Base-by-base conservation (phyloP, 2,113 vertebrate genomes). In the Gallinago jamesoni region DNA sequence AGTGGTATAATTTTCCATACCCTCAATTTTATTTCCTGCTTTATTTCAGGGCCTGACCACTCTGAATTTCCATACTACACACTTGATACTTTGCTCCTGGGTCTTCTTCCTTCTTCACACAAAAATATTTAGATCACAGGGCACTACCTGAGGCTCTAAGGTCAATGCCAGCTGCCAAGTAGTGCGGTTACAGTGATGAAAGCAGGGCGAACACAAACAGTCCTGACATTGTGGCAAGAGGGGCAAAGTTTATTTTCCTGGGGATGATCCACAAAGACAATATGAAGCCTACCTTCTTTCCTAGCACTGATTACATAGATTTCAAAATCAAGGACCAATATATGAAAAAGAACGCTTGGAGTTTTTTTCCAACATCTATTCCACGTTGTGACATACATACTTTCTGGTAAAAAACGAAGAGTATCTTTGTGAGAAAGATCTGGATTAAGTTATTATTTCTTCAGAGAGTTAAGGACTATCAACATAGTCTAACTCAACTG, bases 401-500 rank as follows among this genome's bases (percentile, higher is more conserved):
- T 47, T 22, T 50, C 23, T 84, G 47, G 24, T 37, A 41, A 57
- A 22, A 22, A 37, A 67, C 74, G 48, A 82, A 67, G 13, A 10
- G 27, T 74, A 67, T 84, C 66, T 87, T 78, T 84, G 25, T 66
- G 39, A 52, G 60, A 68, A 66, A 82, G 55, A 15, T 70, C 18
- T 24, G 33, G 69, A 84, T 90, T 91, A 81, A 84, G 24, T 27
- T 81, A 74, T 84, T 89, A 72, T 69, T 89, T 84, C 81, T 45
- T 50, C 64, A 45, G 41, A 87, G 69, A 67, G 10, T 41, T 84
- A 70, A 82, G 12, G 41, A 20, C 23, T 73, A 43, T 16, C 22
- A 64, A 3, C 5, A 18, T 7, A 48, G 62, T 67, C 37, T 37
- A 87, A 30, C 27, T 52, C n/a, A 78, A 47, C 17, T 67, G 37